Base-by-base conservation (phyloP, 2,888 invertebrate species). In the Aromia moschata region DNA sequence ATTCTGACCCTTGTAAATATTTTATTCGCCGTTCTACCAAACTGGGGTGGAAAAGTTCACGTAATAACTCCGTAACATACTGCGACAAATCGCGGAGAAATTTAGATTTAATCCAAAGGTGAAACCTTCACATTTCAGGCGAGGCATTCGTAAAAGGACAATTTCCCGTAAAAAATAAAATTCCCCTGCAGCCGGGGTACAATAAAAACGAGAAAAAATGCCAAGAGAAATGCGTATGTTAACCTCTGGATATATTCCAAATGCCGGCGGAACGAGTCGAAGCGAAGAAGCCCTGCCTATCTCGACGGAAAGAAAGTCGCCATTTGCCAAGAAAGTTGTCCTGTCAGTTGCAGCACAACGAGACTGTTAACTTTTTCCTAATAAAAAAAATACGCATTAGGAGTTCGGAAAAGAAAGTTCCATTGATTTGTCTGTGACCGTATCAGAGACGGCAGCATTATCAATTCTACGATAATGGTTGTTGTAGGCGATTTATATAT, bases 241-340 rank as follows among this genome's bases (percentile, higher is more conserved):
- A 49, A 49, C 49, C 38, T 38, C 38, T 25, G 49, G 49, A 49
- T 49, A 38, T 15, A 38, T 49, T 38, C 49, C 38, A 38, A 37
- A 38, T 49, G 25, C 38, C 25, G 36, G 9, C 18, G n/a, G 36
- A 18, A 47, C 36, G 47, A 16, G 47, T 25, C 25, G 18, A 30
- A 3, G 49, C 30, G 16, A 31, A 16, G 30, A 30, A 33, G n/a
- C 30, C 47, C 33, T 36, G 18, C 36, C 36, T 36, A 36, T 16
- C 18, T 49, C 38, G 36, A 11, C 37, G 15, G 25, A 38, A 15
- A 17, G 14, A 18, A 36, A 18, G 18, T 16, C 17, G 47, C 11
- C 36, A 18, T 33, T 36, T 47, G 37, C 36, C 47, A 47, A 47
- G 16, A 16, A 45, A 45, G 47, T 17, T 18, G 12, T 47, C 47